Percentiles rank a stretch among this genome's conserved stretches.
Conservation (phyloP, 2,888 invertebrate genomes). For the Carabus problematicus region DNA sequence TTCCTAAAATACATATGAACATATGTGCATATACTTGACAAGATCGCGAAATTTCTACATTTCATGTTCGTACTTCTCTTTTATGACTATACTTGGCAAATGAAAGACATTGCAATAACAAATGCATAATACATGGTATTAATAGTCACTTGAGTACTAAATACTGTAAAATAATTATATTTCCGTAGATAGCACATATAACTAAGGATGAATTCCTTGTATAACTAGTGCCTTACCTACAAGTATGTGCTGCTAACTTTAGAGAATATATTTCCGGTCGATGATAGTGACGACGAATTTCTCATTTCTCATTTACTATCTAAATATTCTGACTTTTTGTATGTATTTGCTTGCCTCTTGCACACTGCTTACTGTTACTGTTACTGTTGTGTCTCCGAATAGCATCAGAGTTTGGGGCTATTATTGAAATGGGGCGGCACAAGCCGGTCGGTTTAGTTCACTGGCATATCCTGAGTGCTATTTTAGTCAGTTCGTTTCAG, state of each 20-base stretch:
- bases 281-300: neutral
- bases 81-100: no score
- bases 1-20: no score
- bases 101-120: no score
- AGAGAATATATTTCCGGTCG: constrained; percentile 34
- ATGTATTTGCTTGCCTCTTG: constrained; percentile 15
- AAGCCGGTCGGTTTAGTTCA: constrained; percentile 20
- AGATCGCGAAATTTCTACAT: no score
- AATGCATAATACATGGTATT: neutral
- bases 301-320: constrained; percentile 38
- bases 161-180: no score
- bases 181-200: no score
- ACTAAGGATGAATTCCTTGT: no score
- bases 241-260: constrained; percentile 17
- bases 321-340: constrained; percentile 32
- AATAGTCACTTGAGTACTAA: neutral
- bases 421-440: constrained; percentile 39
- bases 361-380: constrained; percentile 6
- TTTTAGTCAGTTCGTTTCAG: constrained; percentile 36
- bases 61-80: no score
- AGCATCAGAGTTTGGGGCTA: constrained; percentile 33
- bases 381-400: constrained; percentile 25
- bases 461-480: constrained; percentile 16
- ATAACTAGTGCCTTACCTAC: no score
- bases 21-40: no score